A percentile compares a stretch with the other conserved stretches of the same genome.
phyloP scores from a whole-genome alignment of 1,140 invertebrate genomes.

The Zaprionus ornatus region DNA sequence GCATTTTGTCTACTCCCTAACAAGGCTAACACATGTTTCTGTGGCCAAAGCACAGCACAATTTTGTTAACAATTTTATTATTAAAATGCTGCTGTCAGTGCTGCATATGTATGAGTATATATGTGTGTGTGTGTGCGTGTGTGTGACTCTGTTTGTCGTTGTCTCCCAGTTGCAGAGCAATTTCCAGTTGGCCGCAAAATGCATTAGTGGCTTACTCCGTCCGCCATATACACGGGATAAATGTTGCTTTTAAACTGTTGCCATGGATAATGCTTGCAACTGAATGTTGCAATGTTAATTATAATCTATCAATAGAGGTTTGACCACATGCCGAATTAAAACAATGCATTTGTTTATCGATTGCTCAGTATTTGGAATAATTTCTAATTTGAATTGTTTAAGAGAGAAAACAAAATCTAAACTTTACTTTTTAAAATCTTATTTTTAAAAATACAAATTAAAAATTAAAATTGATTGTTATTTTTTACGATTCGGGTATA shows the following conservation, averaged over 20 bases:
- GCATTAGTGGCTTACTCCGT: conserved; percentile 57
- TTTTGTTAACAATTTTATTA: conserved; percentile 82
- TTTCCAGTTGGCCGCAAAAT: conserved; percentile 69
- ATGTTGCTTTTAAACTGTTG: conserved; percentile 31
- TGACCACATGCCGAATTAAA: conserved; percentile 6
- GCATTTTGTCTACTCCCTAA: conserved; percentile 55
- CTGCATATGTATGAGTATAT: not conserved
- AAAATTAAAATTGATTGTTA: no score
- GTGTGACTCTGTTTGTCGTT: conserved; percentile 18
- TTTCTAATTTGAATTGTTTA: not conserved
- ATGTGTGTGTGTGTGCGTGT: conserved; percentile 39
- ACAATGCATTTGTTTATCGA: conserved; percentile 6
- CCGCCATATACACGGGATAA: conserved; percentile 12
- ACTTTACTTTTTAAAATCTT: no score
- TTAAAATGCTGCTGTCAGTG: conserved; percentile 64
- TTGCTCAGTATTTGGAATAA: not conserved
- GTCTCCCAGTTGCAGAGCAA: conserved; percentile 28
- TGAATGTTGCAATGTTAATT: conserved; percentile 28
- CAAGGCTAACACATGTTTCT: conserved; percentile 79
- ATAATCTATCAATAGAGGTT: conserved; percentile 15
- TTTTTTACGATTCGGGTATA: not conserved
- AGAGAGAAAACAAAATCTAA: no score
- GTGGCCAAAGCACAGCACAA: conserved; percentile 70
- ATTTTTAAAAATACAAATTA: no score
- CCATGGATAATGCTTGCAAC: conserved; percentile 9